Conservation (phyloP, 2,888 invertebrate genomes). For the Sphaerophoria rueppellii region DNA sequence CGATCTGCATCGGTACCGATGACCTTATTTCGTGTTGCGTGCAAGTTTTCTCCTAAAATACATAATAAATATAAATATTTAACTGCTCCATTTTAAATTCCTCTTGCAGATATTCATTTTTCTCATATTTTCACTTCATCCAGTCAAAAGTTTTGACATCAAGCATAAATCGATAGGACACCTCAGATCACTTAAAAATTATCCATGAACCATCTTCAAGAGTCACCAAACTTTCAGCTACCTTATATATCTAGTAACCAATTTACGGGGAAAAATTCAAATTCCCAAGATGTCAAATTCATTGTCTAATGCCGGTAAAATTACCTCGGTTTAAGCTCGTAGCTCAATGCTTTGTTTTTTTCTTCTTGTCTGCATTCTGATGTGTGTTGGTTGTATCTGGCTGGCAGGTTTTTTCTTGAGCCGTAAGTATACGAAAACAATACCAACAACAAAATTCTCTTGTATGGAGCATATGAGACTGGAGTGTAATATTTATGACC, state of each 20-base stretch:
- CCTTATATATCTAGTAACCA: constrained; percentile 13
- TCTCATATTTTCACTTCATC: too few relatives aligned
- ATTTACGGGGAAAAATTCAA: constrained; percentile 41
- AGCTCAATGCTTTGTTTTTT: constrained; percentile 1
- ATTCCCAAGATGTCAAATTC: constrained; percentile 53
- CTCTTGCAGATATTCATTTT: too few relatives aligned
- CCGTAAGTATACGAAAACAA: constrained; percentile 34
- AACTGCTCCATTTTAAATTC: too few relatives aligned
- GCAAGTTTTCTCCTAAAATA: too few relatives aligned
- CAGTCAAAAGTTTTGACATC: too few relatives aligned
- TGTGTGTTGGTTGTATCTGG: background rate
- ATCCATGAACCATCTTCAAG: background rate
- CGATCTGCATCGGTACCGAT: too few relatives aligned
- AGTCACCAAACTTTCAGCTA: background rate
- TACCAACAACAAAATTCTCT: background rate
- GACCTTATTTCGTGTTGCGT: too few relatives aligned
- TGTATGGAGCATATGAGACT: too few relatives aligned
- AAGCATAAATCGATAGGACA: background rate
- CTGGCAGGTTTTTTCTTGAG: constrained; percentile 29
- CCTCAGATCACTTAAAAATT: constrained; percentile 8
- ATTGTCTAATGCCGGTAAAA: constrained; percentile 50
- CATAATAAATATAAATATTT: too few relatives aligned
- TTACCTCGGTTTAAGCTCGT: constrained; percentile 20
- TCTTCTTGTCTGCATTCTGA: background rate
- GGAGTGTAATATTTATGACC: constrained; percentile 64